Base-by-base conservation (phyloP, 2,113 vertebrate genomes). In the Salminus brasiliensis region DNA sequence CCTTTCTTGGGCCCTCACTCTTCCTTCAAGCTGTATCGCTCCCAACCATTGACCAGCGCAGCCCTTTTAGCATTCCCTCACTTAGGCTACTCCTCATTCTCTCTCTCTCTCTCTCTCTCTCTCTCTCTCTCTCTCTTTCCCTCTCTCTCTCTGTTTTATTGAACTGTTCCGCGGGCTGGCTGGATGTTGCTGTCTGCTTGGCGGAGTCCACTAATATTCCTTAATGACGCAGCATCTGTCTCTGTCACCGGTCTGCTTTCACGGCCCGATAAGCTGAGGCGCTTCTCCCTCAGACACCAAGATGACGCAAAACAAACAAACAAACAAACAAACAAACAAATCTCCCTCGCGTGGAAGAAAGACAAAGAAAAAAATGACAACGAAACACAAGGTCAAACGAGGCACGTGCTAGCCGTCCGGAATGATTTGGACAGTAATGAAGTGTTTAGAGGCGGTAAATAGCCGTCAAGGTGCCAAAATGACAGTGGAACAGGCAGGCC, bases 171-270 rank as follows among this genome's bases (percentile, higher is more conserved):
- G 43, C 72, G 74, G 89, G 87, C 88, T 79, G 45, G 77, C 45
- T 71, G 80, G 87, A 88, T 83, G 86, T 79, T 55, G 27, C 85
- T 80, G 88, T 85, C 88, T 89, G 89, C 90, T 90, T 81, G 80
- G 86, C 84, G 78, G 87, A 90, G 86, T 88, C 90, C 90, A 90
- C 92, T 94, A 92, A 93, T 94, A 94, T 92, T 93, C 90, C 92
- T 89, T 92, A 92, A 93, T 91, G 91, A 93, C 70, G 90, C 81
- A 80, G 85, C 91, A 93, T 94, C 90, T 89, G 91, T 94, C 93
- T 93, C 91, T 92, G 93, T 93, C 93, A 93, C 90, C 91, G 85
- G 88, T 86, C 81, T 72, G 88, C 87, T 88, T 91, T 91, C 85
- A 85, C 76, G 43, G 82, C 84, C 89, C 86, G 89, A 92, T 93